Evolutionary conservation across 2,113 vertebrate species (phyloP).

Genomic region (Plotosus lineatus): DNA sequence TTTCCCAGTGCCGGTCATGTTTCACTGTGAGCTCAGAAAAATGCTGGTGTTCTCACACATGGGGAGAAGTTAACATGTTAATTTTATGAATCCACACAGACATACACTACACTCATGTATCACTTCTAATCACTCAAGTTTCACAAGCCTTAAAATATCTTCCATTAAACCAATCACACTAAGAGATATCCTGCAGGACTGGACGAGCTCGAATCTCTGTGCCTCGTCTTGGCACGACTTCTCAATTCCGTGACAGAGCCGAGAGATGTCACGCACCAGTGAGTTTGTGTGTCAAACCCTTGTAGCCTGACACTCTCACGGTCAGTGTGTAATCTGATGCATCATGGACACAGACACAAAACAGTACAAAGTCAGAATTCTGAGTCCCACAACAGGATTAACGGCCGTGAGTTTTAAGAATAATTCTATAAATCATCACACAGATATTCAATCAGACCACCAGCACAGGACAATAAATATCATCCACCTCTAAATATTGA

Average conservation of each 20-base stretch:
- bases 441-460: not conserved
- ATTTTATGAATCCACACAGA: too few relatives aligned
- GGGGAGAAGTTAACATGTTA: not conserved
- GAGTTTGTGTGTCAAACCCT: slow-evolving; percentile 30
- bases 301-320: slow-evolving; percentile 2
- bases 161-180: not conserved
- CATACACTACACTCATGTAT: too few relatives aligned
- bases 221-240: not conserved
- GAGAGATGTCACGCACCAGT: not conserved
- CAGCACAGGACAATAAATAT: too few relatives aligned
- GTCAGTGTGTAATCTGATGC: slow-evolving; percentile 35
- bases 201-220: not conserved
- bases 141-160: not conserved
- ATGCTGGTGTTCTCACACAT: too few relatives aligned
- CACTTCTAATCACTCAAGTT: not conserved
- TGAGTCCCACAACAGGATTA: not conserved
- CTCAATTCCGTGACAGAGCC: not conserved
- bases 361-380: not conserved
- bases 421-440: not conserved
- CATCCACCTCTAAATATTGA: too few relatives aligned
- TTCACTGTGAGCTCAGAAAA: too few relatives aligned
- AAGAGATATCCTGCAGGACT: not conserved
- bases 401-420: not conserved
- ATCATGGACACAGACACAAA: not conserved
- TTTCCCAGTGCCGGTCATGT: too few relatives aligned